Conservation (phyloP, 2,113 vertebrate genomes). For the Tringa solitaria region DNA sequence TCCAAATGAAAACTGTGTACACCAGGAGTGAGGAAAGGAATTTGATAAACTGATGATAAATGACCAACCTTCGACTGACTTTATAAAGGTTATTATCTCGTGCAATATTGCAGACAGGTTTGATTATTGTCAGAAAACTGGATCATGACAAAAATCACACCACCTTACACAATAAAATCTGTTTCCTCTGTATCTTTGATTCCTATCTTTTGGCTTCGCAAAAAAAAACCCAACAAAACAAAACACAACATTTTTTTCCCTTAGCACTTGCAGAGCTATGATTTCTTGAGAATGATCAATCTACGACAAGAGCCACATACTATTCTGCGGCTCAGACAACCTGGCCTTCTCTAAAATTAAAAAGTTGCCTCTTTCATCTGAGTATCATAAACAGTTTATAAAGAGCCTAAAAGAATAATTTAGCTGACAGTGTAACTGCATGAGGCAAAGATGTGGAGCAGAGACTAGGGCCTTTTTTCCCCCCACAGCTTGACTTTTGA, state of each 20-base stretch:
- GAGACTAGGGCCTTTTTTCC: not conserved
- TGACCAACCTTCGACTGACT: not conserved
- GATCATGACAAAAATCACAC: not conserved
- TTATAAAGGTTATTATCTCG: not conserved
- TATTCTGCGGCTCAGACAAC: not conserved
- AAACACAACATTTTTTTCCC: not conserved
- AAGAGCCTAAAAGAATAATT: slow-evolving; percentile 1
- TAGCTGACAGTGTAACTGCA: not conserved
- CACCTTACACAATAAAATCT: not conserved
- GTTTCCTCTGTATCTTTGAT: not conserved
- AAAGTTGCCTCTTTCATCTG: not conserved
- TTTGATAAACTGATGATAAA: slow-evolving; percentile 37
- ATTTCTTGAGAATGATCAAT: not conserved
- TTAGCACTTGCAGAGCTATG: not conserved
- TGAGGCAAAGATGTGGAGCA: not conserved
- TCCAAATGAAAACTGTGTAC: not conserved
- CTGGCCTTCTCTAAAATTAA: not conserved
- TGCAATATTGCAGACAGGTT: not conserved
- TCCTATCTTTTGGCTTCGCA: not conserved
- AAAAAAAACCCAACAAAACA: not conserved
- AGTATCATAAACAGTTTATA: not conserved
- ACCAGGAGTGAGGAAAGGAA: not conserved
- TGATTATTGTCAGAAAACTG: not conserved
- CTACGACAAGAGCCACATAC: not conserved
- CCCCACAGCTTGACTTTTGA: not conserved